Percentiles rank a stretch among this genome's conserved stretches.
phyloP scores from a whole-genome alignment of 1,140 invertebrate genomes.

The Neodiprion fabricii region DNA sequence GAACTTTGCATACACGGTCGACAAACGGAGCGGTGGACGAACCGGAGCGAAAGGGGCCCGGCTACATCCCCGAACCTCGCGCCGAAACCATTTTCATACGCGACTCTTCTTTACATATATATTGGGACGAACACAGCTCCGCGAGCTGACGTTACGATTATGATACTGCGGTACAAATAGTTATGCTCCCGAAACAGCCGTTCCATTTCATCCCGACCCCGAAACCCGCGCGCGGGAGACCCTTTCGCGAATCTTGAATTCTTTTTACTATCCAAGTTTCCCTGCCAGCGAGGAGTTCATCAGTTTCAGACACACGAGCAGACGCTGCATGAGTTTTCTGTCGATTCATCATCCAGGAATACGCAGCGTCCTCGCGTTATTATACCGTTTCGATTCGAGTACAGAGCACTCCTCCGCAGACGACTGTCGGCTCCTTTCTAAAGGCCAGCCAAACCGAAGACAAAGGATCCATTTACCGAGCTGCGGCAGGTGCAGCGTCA shows the following conservation, averaged over 20 bases:
- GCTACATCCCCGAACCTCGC: conserved; percentile 1
- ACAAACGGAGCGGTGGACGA: conserved; percentile 2
- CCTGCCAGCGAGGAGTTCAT: too few species aligned
- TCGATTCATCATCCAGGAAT: too few species aligned
- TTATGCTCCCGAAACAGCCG: conserved; percentile 50
- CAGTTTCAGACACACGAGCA: too few species aligned
- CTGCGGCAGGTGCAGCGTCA: conserved; percentile 37
- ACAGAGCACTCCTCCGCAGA: too few species aligned
- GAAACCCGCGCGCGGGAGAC: background rate
- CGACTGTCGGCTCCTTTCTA: too few species aligned
- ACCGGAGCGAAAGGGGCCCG: conserved; percentile 5
- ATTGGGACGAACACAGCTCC: conserved; percentile 1
- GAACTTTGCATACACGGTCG: conserved; percentile 17
- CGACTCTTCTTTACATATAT: conserved; percentile 17
- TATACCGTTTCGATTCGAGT: too few species aligned
- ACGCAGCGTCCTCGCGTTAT: too few species aligned
- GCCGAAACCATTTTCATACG: conserved; percentile 15
- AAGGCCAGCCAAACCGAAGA: conserved; percentile 34
- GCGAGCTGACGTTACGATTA: conserved; percentile 52
- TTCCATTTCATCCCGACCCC: background rate
- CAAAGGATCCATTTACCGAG: conserved; percentile 44
- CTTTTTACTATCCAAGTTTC: too few species aligned
- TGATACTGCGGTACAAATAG: conserved; percentile 54
- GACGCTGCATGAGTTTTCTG: too few species aligned
- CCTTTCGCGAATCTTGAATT: background rate